Evolutionary conservation across 2,888 invertebrate genomes (phyloP), one percentile per base, ranked within the genome.

Genomic region (Drosophila algonquin): DNA sequence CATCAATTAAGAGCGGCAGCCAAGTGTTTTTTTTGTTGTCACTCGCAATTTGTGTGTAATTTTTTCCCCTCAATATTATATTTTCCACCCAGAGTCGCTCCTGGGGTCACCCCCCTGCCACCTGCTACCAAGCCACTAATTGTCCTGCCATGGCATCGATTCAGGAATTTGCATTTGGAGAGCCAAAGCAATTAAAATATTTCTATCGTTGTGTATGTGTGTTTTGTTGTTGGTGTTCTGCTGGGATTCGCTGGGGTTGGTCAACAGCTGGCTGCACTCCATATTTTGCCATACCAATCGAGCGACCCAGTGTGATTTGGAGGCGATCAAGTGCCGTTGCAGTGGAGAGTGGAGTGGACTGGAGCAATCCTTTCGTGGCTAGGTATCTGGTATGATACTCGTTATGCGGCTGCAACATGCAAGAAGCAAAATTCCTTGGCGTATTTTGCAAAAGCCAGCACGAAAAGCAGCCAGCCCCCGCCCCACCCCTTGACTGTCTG

Each of bases 401-500:
- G 9, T 63, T 51, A 27, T 45, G 21, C 32, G 21, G 48, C 21
- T 69, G 65, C 62, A 51, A 64, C 50, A 68, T 75, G 71, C 53
- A 68, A 58, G 51, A 30, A n/a, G 12, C 21, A 68, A 74, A 88
- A 83, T 83, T 74, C 76, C 56, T 64, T 62, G 54, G 65, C 64
- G 50, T 67, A 58, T 52, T 55, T 56, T 63, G 51, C 56, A 64
- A 72, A 77, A 77, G 70, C 62, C 59, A 55, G 70, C 55, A 60
- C 45, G 74, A 48, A 53, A 50, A 53, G 47, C 40, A 40, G 14
- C 4, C 40, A 40, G 40, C 2, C 50, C 21, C 18, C 18, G 18
- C 18, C 18, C 18, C 18, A 3, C 21, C 21, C 24, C 24, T 1
- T 5, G 24, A 24, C 24, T 24, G 30, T 55, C 51, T 35, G 50